Conservation (phyloP, 2,113 vertebrate genomes). For the Ictalurus furcatus region DNA sequence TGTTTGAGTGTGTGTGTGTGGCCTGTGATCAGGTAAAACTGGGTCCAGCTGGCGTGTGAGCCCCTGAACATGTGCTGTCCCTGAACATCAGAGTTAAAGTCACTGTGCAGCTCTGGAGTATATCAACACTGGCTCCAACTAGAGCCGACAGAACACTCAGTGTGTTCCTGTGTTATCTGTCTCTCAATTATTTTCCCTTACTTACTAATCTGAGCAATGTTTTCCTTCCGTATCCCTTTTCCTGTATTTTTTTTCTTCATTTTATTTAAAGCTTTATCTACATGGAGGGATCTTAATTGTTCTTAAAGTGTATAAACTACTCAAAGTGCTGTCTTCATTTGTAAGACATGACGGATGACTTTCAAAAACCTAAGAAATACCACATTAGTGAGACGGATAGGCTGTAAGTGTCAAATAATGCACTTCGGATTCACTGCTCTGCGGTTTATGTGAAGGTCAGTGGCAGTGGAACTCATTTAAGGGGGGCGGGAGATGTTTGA, state of each 20-base stretch:
- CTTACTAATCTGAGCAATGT: neutral
- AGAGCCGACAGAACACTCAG: neutral
- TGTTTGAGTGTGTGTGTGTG: conserved; percentile 63
- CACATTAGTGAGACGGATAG: conserved; percentile 14
- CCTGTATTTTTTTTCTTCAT: neutral
- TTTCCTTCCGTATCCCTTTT: neutral
- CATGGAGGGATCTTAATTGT: neutral
- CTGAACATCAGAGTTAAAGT: conserved; percentile 44
- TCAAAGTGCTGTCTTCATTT: conserved; percentile 1
- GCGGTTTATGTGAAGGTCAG: conserved; percentile 25
- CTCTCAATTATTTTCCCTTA: neutral
- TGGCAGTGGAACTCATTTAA: neutral
- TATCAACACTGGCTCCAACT: neutral
- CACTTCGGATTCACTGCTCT: conserved; percentile 8
- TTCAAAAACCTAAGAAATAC: neutral
- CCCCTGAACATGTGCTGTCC: conserved; percentile 47
- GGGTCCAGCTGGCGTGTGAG: conserved; percentile 46
- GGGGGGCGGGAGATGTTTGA: neutral
- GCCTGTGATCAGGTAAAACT: conserved; percentile 66
- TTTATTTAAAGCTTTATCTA: neutral
- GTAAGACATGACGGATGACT: neutral
- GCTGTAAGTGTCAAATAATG: neutral
- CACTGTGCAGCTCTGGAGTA: conserved; percentile 52
- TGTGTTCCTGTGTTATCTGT: neutral
- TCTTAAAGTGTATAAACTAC: neutral